Percentiles rank a stretch among this genome's conserved stretches.
Conservation (phyloP, 2,113 vertebrate genomes). For the Eidolon helvum region DNA sequence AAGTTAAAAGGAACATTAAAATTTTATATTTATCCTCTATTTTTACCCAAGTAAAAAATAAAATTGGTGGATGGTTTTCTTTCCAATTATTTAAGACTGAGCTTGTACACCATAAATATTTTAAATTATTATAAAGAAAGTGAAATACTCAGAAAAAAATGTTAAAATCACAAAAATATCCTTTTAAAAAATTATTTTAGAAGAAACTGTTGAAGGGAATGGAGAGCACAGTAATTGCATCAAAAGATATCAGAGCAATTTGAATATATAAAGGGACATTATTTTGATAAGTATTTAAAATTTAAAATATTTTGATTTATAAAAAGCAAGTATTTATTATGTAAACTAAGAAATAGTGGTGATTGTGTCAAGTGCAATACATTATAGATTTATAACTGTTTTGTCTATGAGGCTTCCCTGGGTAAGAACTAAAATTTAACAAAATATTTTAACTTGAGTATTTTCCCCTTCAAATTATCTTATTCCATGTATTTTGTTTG, state of each 20-base stretch:
- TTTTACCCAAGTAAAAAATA: neutral
- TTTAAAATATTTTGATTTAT: neutral
- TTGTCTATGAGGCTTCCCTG: neutral
- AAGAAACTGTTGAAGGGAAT: neutral
- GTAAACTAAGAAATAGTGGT: neutral
- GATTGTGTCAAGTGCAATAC: neutral
- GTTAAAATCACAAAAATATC: neutral
- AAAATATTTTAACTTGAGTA: neutral
- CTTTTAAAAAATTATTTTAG: neutral
- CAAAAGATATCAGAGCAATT: neutral
- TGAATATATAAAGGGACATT: neutral
- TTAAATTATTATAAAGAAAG: neutral
- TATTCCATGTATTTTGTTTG: neutral
- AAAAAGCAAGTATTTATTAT: neutral
- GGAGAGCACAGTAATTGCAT: neutral
- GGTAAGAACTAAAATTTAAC: neutral
- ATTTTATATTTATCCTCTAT: neutral
- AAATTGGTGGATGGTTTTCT: neutral
- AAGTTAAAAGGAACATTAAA: neutral
- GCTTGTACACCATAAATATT: neutral
- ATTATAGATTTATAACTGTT: too few species aligned
- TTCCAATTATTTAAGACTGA: neutral
- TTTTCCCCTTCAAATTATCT: neutral
- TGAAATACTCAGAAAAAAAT: neutral
- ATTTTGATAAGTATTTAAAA: neutral